Base-by-base conservation (phyloP, 2,888 invertebrate species). In the Plutella xylostella region DNA sequence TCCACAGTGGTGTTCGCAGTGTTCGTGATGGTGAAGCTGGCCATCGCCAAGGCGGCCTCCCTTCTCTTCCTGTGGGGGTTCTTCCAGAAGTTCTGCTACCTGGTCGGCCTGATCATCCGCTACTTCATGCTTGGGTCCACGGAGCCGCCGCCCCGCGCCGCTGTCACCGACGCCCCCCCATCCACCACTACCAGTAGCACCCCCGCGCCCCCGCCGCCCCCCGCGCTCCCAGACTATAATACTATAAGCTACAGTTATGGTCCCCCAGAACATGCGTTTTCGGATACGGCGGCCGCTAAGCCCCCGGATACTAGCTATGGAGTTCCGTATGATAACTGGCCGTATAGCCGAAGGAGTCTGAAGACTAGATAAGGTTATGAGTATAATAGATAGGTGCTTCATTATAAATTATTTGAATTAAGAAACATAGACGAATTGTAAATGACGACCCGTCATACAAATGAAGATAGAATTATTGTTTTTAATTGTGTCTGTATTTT, bases 201-300 rank as follows among this genome's bases (percentile, higher is more conserved):
- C 34, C 11, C 34, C 34, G 17, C 34, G 9, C 5, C n/a, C n/a
- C n/a, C n/a, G n/a, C 20, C 25, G 15, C 22, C 15, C 22, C 40
- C 40, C 15, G 15, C 15, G 15, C 14, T 15, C n/a, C 11, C 66
- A 4, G 75, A 75, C 4, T 82, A 82, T 45, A 78, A 82, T 44
- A 82, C 80, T 0, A 56, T 82, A 1, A 78, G 82, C 1, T 82
- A 80, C 52, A 79, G 64, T 44, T 80, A 80, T n/a, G 79, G 77
- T 0, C 66, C 75, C 0, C 69, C 77, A 0, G 74, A 75, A 6
- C 17, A 7, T 18, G 11, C 19, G 9, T 37, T 18, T 22, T 25
- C 39, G 39, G 15, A 21, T 15, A 14, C 22, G 15, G 39, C 14
- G 9, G 22, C 14, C 2, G 15, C 15, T 1, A 18, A 18, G 59